These are phyloP conservation scores for Haemorhous mexicanus DNA, from an alignment of 2,113 vertebrate genomes.

Conservation along the genomic window DNA sequence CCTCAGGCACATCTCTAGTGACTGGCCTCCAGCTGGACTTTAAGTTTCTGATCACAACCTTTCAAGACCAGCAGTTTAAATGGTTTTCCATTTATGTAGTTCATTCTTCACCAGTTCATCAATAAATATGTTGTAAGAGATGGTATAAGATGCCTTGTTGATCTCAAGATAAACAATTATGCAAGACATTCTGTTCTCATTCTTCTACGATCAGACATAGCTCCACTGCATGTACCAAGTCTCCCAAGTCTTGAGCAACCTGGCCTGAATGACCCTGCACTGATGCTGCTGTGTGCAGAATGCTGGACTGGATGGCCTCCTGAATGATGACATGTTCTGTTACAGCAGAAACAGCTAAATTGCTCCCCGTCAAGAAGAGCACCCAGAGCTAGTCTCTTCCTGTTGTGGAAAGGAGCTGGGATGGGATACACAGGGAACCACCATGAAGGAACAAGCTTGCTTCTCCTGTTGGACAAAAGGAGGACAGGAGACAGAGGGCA, in stretches of 20 bases:
- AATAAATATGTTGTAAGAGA: not conserved
- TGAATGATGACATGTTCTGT: rapidly evolving
- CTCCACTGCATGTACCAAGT: not conserved
- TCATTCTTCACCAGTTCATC: not conserved
- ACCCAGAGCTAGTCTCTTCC: not conserved
- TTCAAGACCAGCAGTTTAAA: not conserved
- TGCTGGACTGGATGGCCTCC: not conserved
- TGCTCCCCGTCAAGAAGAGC: not conserved
- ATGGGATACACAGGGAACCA: not conserved
- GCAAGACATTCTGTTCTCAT: not conserved
- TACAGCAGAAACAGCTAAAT: not conserved
- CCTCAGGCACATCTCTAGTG: not conserved
- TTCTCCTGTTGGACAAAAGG: not conserved
- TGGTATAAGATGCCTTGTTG: not conserved
- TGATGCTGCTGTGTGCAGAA: not conserved
- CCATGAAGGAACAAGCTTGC: not conserved
- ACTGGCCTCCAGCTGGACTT: not conserved
- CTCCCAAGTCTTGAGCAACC: not conserved
- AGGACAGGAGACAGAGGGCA: not conserved
- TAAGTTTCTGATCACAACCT: not conserved
- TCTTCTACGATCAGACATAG: not conserved
- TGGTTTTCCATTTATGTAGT: not conserved
- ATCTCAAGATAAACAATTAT: not conserved
- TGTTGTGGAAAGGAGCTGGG: not conserved
- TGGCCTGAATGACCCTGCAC: not conserved